Base-by-base conservation (phyloP, 1,140 invertebrate species). In the Sarcophaga bullata region DNA sequence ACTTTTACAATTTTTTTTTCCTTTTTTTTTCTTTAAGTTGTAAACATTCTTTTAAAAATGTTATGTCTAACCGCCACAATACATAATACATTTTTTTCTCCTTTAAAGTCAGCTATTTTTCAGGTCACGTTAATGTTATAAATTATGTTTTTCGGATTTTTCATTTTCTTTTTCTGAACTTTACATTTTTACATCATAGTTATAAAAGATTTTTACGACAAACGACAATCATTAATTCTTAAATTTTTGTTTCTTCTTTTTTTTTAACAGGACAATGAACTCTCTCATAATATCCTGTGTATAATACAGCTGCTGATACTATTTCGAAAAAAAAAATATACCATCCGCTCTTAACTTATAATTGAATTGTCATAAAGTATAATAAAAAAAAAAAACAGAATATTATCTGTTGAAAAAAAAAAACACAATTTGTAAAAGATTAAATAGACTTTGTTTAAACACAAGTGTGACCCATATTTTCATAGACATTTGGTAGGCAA, bases 381-480 rank as follows among this genome's bases (percentile, higher is more conserved):
- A 15, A 25, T 17, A 68, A 5, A 19, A 4, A 7, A 68, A 15
- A 17, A 9, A 68, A 68, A 68, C 7, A 8, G 9, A 19, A 9
- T 4, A 68, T 19, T 9, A 17, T 9, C 6, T 19, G 62, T 9
- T 19, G 8, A 9, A 68, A 68, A 68, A 68, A 68, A 68, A 68
- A 25, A 68, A 17, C 17, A 68, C 62, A 68, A 68, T 68, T 68
- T 68, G 62, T 68, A 68, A 68, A 68, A 68, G 62, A 68, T 68
- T 68, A 68, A 68, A 4, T 4, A 37, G 62, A 68, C 19, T 68
- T 68, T 9, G 62, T 68, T 68, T 25, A n/a, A 68, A 25, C 8
- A 68, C 62, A 68, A 68, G 62, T 68, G 62, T 68, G 62, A 68
- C 62, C 62, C 17, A 68, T 68, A 68, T 68, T 68, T 68, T 19